Evolutionary conservation across 1,140 invertebrate genomes (phyloP).

Genomic region (Portunus trituberculatus): DNA sequence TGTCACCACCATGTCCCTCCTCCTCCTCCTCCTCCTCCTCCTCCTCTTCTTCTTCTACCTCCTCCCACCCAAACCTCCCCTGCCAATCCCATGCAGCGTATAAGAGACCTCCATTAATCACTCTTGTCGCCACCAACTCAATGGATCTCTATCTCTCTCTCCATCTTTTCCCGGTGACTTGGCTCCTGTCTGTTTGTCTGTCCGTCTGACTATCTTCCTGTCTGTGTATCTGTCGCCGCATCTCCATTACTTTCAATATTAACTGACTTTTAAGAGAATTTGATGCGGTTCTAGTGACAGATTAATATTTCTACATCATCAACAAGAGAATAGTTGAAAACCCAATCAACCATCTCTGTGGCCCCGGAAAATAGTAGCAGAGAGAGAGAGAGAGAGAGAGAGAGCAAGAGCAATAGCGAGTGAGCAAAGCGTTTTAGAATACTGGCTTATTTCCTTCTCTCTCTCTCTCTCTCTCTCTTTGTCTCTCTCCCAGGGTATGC

Average conservation of each 20-base stretch:
- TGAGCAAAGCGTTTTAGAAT: not conserved
- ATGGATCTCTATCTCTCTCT: not conserved
- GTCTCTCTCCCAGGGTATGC: slow-evolving; percentile 54
- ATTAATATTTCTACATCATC: too few relatives aligned
- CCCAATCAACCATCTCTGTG: too few relatives aligned
- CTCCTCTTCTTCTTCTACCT: not conserved
- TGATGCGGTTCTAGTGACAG: too few relatives aligned
- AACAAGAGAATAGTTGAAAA: too few relatives aligned
- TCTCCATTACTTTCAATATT: too few relatives aligned
- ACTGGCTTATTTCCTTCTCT: not conserved
- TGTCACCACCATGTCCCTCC: not conserved
- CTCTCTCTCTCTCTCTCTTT: not conserved
- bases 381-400: too few relatives aligned
- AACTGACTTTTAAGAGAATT: too few relatives aligned
- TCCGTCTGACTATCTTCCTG: too few relatives aligned
- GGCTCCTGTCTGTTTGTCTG: not conserved
- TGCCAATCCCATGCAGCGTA: not conserved
- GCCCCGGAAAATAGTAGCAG: too few relatives aligned
- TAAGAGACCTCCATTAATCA: too few relatives aligned
- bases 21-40: not conserved
- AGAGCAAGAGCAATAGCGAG: too few relatives aligned
- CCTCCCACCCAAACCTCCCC: not conserved
- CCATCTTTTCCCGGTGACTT: not conserved
- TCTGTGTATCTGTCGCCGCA: too few relatives aligned
- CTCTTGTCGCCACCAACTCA: not conserved